Conservation (phyloP, 2,797 vertebrate species). For the Danionella dracula region DNA sequence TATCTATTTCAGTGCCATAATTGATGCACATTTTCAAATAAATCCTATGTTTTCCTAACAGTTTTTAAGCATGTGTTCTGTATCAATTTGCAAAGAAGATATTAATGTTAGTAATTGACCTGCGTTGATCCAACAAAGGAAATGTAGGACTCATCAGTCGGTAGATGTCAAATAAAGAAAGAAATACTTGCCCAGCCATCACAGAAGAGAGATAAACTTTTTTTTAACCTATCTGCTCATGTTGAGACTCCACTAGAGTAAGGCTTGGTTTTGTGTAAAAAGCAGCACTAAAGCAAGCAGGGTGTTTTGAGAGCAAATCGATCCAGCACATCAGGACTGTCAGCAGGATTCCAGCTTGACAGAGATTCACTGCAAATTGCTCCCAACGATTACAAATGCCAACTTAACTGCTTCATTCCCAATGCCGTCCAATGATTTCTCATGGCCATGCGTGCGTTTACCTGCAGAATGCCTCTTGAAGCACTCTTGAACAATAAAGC, state of each 20-base stretch:
- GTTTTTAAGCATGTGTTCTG: too few species aligned
- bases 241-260: neutral
- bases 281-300: neutral
- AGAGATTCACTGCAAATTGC: slow-evolving; percentile 24
- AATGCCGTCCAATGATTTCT: neutral
- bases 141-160: too few species aligned
- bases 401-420: slow-evolving; percentile 16
- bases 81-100: too few species aligned
- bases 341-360: slow-evolving; percentile 2
- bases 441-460: slow-evolving; percentile 42
- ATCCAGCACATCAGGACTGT: slow-evolving; percentile 12
- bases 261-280: neutral
- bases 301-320: neutral
- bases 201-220: too few species aligned
- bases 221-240: too few species aligned
- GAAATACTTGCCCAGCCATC: too few species aligned
- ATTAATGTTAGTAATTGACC: too few species aligned
- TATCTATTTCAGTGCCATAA: too few species aligned
- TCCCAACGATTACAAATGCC: slow-evolving; percentile 25
- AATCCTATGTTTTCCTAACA: too few species aligned
- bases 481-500: slow-evolving; percentile 52
- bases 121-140: too few species aligned
- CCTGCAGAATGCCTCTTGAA: slow-evolving; percentile 21
- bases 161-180: too few species aligned
- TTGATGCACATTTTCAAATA: too few species aligned